Percentiles rank a stretch among this genome's conserved stretches.
Evolutionary conservation across 2,113 vertebrate genomes (phyloP).

Genomic region (Spea bombifrons): DNA sequence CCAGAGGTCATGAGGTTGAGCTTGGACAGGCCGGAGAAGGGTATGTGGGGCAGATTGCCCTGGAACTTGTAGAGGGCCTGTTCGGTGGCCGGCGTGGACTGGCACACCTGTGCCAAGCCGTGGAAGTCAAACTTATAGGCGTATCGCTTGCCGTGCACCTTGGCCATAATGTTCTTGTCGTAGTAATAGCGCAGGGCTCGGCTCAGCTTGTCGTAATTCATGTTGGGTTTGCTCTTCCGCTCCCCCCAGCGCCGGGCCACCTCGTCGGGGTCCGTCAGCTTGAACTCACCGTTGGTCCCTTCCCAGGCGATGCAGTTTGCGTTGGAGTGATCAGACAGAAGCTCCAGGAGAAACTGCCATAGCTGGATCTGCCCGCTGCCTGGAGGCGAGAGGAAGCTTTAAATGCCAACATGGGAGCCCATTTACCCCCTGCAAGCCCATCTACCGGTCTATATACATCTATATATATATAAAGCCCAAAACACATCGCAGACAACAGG

Average conservation of each 20-base stretch:
- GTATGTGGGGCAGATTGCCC: conserved; percentile 84
- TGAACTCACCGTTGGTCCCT: conserved; percentile 94
- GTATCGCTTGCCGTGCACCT: conserved; percentile 95
- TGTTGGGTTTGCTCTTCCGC: conserved; percentile 97
- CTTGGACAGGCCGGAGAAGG: conserved; percentile 92
- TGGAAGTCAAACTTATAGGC: conserved; percentile 98
- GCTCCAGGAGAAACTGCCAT: conserved; percentile 96
- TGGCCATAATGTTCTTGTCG: conserved; percentile 99
- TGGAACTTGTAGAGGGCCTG: conserved; percentile 94
- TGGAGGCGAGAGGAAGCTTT: conserved; percentile 52
- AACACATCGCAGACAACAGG: too few relatives aligned
- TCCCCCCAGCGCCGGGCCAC: conserved; percentile 95
- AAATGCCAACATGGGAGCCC: background rate
- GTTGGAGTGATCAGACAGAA: conserved; percentile 88
- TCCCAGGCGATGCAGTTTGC: conserved; percentile 95
- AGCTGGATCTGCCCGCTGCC: conserved; percentile 98
- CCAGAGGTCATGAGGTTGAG: conserved; percentile 90
- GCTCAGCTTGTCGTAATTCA: conserved; percentile 99
- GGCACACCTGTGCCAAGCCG: conserved; percentile 92
- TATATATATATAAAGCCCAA: background rate
- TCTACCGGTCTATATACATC: background rate
- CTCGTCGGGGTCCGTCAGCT: conserved; percentile 93
- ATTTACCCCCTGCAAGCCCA: too few relatives aligned
- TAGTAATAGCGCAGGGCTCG: conserved; percentile 97
- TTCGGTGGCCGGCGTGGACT: conserved; percentile 82